phyloP scores from a whole-genome alignment of 2,888 invertebrate species.

The Pseudanteris insignis region DNA sequence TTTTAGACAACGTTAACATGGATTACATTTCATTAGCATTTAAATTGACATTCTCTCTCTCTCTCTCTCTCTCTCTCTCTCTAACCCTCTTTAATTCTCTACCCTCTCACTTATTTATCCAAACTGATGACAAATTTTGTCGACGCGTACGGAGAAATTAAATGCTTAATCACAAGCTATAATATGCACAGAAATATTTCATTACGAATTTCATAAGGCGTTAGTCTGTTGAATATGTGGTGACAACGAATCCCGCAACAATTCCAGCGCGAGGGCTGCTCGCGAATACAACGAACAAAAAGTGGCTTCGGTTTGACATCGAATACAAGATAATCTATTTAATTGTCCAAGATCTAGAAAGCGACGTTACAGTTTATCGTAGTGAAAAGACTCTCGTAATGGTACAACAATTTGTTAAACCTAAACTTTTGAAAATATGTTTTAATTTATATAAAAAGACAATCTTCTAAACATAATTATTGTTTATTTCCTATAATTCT shows the following conservation, averaged over 20 bases:
- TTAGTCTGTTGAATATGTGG: conserved; percentile 29
- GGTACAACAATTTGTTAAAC: too few species aligned
- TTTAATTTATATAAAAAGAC: too few species aligned
- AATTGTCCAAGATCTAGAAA: conserved; percentile 10
- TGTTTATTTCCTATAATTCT: too few species aligned
- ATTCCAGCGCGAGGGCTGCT: conserved; percentile 7
- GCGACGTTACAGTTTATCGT: conserved; percentile 10
- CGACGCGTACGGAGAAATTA: conserved; percentile 14
- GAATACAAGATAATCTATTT: conserved; percentile 21
- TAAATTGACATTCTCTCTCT: conserved; percentile 8
- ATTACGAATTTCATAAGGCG: conserved; percentile 11
- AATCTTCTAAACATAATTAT: too few species aligned
- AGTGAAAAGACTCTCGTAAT: conserved; percentile 23
- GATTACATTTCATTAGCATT: conserved; percentile 34
- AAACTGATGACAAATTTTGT: conserved; percentile 14
- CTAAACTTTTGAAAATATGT: too few species aligned
- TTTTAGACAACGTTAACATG: conserved; percentile 14
- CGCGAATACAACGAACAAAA: conserved; percentile 11
- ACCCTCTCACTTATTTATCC: neutral
- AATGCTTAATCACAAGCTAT: conserved; percentile 18
- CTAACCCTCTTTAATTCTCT: conserved; percentile 1
- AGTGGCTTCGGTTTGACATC: conserved; percentile 10
- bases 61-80: too few species aligned
- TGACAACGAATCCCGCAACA: neutral
- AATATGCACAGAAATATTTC: conserved; percentile 29